Conservation (phyloP, 1,140 invertebrate genomes). For the Lethocerus indicus region DNA sequence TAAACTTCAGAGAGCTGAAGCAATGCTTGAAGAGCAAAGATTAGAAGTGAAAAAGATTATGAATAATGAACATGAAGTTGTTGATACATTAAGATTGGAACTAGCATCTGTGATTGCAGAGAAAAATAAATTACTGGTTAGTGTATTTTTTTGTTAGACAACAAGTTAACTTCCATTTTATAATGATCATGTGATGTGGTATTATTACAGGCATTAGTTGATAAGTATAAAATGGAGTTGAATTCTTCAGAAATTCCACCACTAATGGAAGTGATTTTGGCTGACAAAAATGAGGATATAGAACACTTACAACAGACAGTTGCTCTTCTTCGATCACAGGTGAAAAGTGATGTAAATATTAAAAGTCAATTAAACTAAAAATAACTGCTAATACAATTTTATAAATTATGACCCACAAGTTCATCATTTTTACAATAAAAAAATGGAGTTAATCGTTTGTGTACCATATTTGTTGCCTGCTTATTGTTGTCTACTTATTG, state of each 20-base stretch:
- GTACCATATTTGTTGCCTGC: too few relatives aligned
- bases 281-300: slow-evolving; percentile 49
- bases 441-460: too few relatives aligned
- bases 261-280: slow-evolving; percentile 40
- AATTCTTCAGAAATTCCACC: slow-evolving; percentile 26
- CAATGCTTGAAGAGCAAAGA: too few relatives aligned
- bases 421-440: too few relatives aligned
- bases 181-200: too few relatives aligned
- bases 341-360: slow-evolving; percentile 3
- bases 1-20: too few relatives aligned
- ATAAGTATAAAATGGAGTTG: slow-evolving; percentile 10
- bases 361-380: too few relatives aligned
- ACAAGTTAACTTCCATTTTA: too few relatives aligned
- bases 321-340: not conserved
- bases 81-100: slow-evolving; percentile 35
- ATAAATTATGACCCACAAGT: too few relatives aligned
- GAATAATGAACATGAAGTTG: slow-evolving; percentile 29
- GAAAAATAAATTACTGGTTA: slow-evolving; percentile 32
- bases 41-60: slow-evolving; percentile 26
- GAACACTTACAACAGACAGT: slow-evolving; percentile 30
- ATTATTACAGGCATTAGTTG: slow-evolving; percentile 11
- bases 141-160: not conserved
- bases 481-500: too few relatives aligned
- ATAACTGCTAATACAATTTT: too few relatives aligned
- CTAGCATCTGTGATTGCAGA: slow-evolving; percentile 32